Evolutionary conservation across 1,140 invertebrate genomes (phyloP).

Genomic region (Drosophila subobscura): DNA sequence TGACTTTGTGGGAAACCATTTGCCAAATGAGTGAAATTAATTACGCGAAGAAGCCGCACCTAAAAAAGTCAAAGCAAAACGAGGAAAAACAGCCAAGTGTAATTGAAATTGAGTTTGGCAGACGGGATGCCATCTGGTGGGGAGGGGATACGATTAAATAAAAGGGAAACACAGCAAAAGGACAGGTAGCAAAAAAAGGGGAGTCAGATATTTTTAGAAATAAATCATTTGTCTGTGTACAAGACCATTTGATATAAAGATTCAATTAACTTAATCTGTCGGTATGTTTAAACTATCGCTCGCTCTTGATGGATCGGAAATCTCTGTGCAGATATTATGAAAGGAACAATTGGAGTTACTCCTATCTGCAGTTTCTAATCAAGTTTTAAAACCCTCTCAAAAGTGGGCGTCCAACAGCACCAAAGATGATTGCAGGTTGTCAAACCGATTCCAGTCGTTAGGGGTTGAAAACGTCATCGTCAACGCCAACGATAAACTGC

Average conservation of each 20-base stretch:
- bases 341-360: background rate
- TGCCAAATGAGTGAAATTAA: conserved; percentile 77
- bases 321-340: no score
- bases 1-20: conserved; percentile 67
- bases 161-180: background rate
- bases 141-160: background rate
- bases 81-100: conserved; percentile 14
- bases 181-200: no score
- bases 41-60: conserved; percentile 73
- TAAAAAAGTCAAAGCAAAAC: conserved; percentile 25
- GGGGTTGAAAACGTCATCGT: conserved; percentile 21
- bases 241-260: no score
- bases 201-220: no score
- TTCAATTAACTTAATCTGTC: no score
- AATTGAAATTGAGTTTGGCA: conserved; percentile 28
- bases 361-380: background rate
- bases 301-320: no score
- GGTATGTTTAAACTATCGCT: no score
- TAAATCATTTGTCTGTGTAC: no score
- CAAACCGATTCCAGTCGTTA: conserved; percentile 48
- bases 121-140: background rate
- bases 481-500: conserved; percentile 28
- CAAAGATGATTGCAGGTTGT: conserved; percentile 55
- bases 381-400: conserved; percentile 1
- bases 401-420: conserved; percentile 35